Conservation (phyloP, 2,888 invertebrate species). For the Ochropleura plecta region DNA sequence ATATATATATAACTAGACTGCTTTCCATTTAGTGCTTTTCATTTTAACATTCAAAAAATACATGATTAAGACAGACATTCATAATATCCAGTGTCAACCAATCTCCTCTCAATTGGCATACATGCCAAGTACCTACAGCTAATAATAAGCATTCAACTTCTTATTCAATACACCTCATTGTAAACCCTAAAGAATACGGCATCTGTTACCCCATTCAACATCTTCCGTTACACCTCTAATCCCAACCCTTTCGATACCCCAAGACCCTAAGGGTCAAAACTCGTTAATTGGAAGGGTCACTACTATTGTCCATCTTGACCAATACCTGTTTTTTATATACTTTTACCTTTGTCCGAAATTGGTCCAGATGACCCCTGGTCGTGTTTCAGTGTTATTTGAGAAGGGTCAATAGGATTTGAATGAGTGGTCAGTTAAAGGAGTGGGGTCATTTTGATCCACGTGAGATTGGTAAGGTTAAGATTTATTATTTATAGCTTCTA, state of each 20-base stretch:
- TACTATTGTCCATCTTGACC: constrained; percentile 79
- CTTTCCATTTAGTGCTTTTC: not conserved
- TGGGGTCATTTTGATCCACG: constrained; percentile 68
- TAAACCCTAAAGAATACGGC: constrained; percentile 58
- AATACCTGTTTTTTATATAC: constrained; percentile 82
- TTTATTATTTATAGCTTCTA: constrained; percentile 13
- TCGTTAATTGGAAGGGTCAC: constrained; percentile 81
- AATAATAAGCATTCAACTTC: constrained; percentile 44
- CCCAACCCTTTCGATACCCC: constrained; percentile 74
- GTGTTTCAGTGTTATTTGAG: constrained; percentile 77
- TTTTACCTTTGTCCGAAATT: constrained; percentile 80
- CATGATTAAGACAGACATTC: not conserved
- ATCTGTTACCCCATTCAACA: constrained; percentile 65
- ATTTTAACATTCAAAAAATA: not conserved
- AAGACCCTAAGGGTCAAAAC: constrained; percentile 77
- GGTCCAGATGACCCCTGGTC: constrained; percentile 88
- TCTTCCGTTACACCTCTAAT: constrained; percentile 80
- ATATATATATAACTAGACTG: not conserved
- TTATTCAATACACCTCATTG: constrained; percentile 62
- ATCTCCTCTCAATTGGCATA: constrained; percentile 9
- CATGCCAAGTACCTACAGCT: constrained; percentile 8
- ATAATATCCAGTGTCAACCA: not conserved
- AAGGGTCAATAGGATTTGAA: constrained; percentile 80
- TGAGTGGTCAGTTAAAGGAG: constrained; percentile 72
- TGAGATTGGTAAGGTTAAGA: constrained; percentile 45